These are phyloP conservation scores for Drosophila niveifrons DNA, from an alignment of 2,888 invertebrate species.

Conservation along the genomic window DNA sequence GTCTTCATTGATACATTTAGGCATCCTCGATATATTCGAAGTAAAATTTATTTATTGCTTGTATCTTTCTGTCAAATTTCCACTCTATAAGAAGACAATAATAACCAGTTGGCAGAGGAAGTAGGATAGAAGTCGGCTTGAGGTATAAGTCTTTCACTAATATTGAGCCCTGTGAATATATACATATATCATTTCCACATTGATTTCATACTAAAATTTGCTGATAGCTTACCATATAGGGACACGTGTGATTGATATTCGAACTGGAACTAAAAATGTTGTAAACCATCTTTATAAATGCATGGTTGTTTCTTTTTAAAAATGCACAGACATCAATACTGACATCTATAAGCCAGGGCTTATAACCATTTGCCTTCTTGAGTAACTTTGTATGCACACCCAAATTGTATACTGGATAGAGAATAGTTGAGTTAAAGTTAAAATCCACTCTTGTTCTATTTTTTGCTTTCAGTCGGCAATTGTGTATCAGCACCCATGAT, in stretches of 20 bases:
- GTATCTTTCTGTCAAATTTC: neutral
- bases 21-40: conserved; percentile 4
- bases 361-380: conserved; percentile 33
- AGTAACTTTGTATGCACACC: neutral
- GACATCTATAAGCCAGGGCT: conserved; percentile 20
- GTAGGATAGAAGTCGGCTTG: neutral
- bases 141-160: conserved; percentile 8
- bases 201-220: neutral
- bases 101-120: conserved; percentile 17
- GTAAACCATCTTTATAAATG: conserved; percentile 15
- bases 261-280: conserved; percentile 12
- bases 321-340: conserved; percentile 17
- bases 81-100: conserved; percentile 4
- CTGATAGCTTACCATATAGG: conserved; percentile 19
- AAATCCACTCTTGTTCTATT: conserved; percentile 6
- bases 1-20: too few species aligned
- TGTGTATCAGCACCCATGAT: conserved; percentile 12
- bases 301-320: conserved; percentile 5
- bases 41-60: conserved; percentile 8
- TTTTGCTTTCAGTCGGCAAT: conserved; percentile 19
- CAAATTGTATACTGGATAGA: neutral
- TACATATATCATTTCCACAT: too few species aligned
- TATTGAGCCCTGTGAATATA: conserved; percentile 8
- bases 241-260: conserved; percentile 33
- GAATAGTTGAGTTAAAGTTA: conserved; percentile 8